Evolutionary conservation across 1,140 invertebrate species (phyloP).

Genomic region (Drosophila saltans): DNA sequence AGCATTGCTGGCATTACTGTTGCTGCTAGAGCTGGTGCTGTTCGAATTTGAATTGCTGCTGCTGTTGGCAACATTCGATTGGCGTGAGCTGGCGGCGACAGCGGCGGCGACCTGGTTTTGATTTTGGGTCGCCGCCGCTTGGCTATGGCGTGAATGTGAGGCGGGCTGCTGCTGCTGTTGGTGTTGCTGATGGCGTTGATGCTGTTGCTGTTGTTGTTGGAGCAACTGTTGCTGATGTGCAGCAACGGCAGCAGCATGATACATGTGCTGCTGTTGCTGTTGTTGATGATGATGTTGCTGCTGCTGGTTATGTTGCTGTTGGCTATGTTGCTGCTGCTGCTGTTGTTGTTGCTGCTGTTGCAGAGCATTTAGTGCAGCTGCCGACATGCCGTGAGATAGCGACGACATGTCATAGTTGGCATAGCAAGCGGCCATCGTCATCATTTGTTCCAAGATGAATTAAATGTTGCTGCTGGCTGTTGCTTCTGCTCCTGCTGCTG

Average conservation of each 20-base stretch:
- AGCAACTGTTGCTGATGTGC: conserved; percentile 71
- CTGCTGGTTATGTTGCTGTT: conserved; percentile 57
- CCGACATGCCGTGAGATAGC: conserved; percentile 48
- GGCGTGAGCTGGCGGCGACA: conserved; percentile 55
- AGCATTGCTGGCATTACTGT: conserved; percentile 48
- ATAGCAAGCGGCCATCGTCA: conserved; percentile 83
- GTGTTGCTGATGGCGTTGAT: conserved; percentile 56
- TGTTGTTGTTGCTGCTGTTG: conserved; percentile 57
- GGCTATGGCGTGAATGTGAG: conserved; percentile 46
- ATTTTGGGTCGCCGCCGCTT: conserved; percentile 60
- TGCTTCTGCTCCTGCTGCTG: conserved; percentile 25
- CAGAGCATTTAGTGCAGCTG: conserved; percentile 40
- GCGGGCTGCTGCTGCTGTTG: conserved; percentile 46
- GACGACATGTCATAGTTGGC: conserved; percentile 82
- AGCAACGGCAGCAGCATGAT: conserved; percentile 56
- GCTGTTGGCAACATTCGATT: conserved; percentile 43
- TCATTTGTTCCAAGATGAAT: conserved; percentile 25
- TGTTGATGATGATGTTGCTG: conserved; percentile 63
- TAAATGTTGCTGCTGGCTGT: conserved; percentile 31
- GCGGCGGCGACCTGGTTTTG: conserved; percentile 59
- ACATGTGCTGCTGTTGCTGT: conserved; percentile 73
- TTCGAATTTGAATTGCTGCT: conserved; percentile 26
- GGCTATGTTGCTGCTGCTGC: conserved; percentile 61
- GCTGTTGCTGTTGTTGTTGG: conserved; percentile 62
- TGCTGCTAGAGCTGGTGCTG: conserved; percentile 47